Evolutionary conservation across 2,113 vertebrate species (phyloP).

Genomic region (Taxidea taxus): DNA sequence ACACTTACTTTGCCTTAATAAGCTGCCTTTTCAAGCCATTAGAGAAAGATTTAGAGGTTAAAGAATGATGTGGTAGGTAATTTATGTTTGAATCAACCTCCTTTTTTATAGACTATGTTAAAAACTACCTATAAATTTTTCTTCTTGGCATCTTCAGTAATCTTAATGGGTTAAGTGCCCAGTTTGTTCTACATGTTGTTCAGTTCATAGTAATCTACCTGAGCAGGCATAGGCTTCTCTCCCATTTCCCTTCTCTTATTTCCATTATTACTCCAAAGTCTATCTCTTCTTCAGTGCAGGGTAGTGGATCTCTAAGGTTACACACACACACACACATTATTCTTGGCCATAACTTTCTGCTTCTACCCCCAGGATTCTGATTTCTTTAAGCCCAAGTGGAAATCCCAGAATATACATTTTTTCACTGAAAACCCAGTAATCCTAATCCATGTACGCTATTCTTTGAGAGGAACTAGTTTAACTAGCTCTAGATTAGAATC

Average conservation of each 20-base stretch:
- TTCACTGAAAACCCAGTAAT: background rate
- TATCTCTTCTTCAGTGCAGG: background rate
- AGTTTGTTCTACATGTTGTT: background rate
- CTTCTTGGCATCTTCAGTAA: slow-evolving; percentile 58
- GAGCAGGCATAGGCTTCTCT: background rate
- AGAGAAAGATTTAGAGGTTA: slow-evolving; percentile 73
- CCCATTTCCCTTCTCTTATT: background rate
- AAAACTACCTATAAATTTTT: slow-evolving; percentile 73
- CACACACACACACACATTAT: background rate
- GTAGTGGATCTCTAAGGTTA: background rate
- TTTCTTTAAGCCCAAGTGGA: background rate
- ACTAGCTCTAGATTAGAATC: background rate
- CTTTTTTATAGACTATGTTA: slow-evolving; percentile 65
- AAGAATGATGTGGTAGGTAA: slow-evolving; percentile 67
- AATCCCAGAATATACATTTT: background rate
- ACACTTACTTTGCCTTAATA: slow-evolving; percentile 68
- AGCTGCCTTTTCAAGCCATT: slow-evolving; percentile 61
- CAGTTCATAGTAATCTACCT: background rate
- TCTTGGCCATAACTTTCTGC: background rate
- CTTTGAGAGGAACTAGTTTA: background rate
- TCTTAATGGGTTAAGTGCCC: slow-evolving; percentile 64
- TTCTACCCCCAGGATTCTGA: background rate
- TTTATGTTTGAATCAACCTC: slow-evolving; percentile 67
- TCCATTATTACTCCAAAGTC: background rate
- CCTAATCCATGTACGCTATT: background rate